These are phyloP conservation scores for Tapera naevia DNA, from an alignment of 2,797 vertebrate genomes.

Conservation along the genomic window DNA sequence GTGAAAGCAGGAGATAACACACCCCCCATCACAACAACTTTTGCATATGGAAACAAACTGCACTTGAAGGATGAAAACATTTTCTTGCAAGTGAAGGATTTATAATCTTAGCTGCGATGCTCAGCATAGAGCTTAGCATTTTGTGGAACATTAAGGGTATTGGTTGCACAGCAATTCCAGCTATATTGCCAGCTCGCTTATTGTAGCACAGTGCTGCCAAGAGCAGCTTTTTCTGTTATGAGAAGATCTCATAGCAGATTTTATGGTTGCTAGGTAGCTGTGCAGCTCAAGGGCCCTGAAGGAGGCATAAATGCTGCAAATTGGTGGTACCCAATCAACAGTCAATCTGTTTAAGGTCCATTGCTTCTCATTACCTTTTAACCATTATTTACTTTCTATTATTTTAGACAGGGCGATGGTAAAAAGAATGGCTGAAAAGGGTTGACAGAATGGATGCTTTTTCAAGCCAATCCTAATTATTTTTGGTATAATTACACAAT, in stretches of 20 bases:
- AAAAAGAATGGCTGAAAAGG: constrained; percentile 50
- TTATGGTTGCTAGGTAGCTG: constrained; percentile 87
- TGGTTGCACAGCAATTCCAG: constrained; percentile 71
- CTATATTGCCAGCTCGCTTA: constrained; percentile 71
- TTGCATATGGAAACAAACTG: neutral
- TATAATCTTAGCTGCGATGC: neutral
- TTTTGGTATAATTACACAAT: constrained; percentile 48
- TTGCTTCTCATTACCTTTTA: constrained; percentile 71
- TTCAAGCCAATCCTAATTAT: constrained; percentile 53
- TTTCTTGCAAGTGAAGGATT: neutral
- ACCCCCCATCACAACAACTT: neutral
- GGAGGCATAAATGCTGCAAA: constrained; percentile 71
- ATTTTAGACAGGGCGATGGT: constrained; percentile 54
- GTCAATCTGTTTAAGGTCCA: constrained; percentile 70
- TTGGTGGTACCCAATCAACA: constrained; percentile 71
- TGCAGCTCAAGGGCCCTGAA: constrained; percentile 71
- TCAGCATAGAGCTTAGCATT: neutral
- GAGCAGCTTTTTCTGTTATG: constrained; percentile 71
- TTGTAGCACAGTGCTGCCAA: constrained; percentile 32
- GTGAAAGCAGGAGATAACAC: neutral
- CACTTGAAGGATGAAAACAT: neutral
- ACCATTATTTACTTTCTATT: constrained; percentile 69
- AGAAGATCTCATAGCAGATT: constrained; percentile 79
- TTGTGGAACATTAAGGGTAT: constrained; percentile 41
- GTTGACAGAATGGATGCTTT: constrained; percentile 23